Conservation (phyloP, 1,140 invertebrate genomes). For the Dendroctonus ponderosae region DNA sequence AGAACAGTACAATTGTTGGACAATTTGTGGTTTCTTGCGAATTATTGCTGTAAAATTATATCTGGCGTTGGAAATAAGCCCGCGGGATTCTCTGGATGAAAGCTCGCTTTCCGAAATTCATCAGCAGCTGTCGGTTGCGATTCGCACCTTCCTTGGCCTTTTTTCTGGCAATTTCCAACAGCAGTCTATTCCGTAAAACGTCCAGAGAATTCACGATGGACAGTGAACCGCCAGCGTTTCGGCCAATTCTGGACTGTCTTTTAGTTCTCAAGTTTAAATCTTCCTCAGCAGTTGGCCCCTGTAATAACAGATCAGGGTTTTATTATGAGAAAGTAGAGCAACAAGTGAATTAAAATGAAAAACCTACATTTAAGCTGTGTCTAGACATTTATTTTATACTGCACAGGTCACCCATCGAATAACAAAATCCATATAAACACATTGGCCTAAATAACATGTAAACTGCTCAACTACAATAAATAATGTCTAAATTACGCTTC, state of each 20-base stretch:
- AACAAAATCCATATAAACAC: constrained; percentile 4
- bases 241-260: constrained; percentile 42
- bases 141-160: constrained; percentile 61
- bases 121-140: constrained; percentile 51
- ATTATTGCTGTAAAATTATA: constrained; percentile 4
- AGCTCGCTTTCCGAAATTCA: constrained; percentile 52
- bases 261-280: constrained; percentile 23
- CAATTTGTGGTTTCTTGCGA: too few relatives aligned
- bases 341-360: neutral
- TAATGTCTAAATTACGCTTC: neutral
- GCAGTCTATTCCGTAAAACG: constrained; percentile 69
- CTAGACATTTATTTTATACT: neutral
- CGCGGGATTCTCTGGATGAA: constrained; percentile 26
- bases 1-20: too few relatives aligned
- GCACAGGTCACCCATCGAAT: neutral
- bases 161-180: constrained; percentile 71
- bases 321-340: neutral
- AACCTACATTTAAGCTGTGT: neutral
- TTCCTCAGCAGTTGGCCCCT: too few relatives aligned
- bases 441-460: constrained; percentile 1
- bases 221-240: constrained; percentile 59
- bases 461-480: constrained; percentile 1
- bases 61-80: constrained; percentile 8
- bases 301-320: neutral
- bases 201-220: constrained; percentile 78